phyloP scores from a whole-genome alignment of 2,888 invertebrate genomes.

The Zhengitettix transpicula region DNA sequence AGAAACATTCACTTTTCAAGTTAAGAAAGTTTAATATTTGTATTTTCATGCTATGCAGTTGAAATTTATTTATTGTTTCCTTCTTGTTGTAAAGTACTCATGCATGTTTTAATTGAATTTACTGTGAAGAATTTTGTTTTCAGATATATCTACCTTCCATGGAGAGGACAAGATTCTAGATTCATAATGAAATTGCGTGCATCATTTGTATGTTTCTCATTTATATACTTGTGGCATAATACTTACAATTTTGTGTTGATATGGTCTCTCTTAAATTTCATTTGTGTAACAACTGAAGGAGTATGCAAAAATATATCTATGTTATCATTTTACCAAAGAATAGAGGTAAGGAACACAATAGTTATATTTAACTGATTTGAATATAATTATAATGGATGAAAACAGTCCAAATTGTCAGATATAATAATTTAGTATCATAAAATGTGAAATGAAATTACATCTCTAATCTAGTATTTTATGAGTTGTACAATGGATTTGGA shows the following conservation, averaged over 20 bases:
- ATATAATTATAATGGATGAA: too few relatives aligned
- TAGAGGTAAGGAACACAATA: slow-evolving; percentile 21
- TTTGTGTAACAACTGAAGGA: slow-evolving; percentile 59
- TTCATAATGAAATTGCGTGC: slow-evolving; percentile 43
- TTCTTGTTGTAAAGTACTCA: too few relatives aligned
- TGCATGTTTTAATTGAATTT: too few relatives aligned
- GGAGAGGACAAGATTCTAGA: slow-evolving; percentile 28
- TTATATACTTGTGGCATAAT: slow-evolving; percentile 87
- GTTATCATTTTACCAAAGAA: slow-evolving; percentile 28
- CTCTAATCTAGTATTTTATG: too few relatives aligned
- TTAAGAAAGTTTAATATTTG: background rate
- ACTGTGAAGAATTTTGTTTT: slow-evolving; percentile 5
- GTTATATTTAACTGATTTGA: too few relatives aligned
- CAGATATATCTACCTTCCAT: slow-evolving; percentile 72
- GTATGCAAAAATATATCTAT: slow-evolving; percentile 33
- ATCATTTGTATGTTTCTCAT: slow-evolving; percentile 60
- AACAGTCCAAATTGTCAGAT: too few relatives aligned
- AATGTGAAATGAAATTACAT: too few relatives aligned
- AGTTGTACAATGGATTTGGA: too few relatives aligned
- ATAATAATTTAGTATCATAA: too few relatives aligned
- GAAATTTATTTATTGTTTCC: background rate
- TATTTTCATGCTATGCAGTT: background rate
- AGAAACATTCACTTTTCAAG: too few relatives aligned
- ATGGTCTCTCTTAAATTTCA: slow-evolving; percentile 78
- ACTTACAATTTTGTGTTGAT: slow-evolving; percentile 55